A percentile compares a stretch with the other conserved stretches of the same genome.
These are phyloP conservation scores for Metopolophium dirhodum DNA, from an alignment of 1,140 invertebrate genomes.

Conservation along the genomic window DNA sequence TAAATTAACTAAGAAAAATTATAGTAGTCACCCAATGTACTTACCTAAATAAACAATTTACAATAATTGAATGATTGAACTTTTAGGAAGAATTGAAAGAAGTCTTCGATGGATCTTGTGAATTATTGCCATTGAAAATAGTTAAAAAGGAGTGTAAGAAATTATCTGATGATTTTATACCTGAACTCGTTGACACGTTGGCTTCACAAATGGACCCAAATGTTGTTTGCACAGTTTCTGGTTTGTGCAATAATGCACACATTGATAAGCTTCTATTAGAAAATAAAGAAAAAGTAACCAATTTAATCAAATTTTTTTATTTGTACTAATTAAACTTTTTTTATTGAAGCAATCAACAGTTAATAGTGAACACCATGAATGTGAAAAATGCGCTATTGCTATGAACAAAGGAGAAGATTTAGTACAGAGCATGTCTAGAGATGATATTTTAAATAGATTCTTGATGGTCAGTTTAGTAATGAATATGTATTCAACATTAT, in stretches of 20 bases:
- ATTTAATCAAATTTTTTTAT: neutral
- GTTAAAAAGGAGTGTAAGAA: conserved; percentile 80
- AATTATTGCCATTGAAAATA: conserved; percentile 78
- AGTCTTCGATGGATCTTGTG: conserved; percentile 89
- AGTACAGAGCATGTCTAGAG: conserved; percentile 67
- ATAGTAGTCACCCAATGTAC: neutral
- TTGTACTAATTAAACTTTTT: neutral
- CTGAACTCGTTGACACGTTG: conserved; percentile 81
- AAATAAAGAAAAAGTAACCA: conserved; percentile 59
- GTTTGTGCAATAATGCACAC: conserved; percentile 80
- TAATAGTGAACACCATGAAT: conserved; percentile 62
- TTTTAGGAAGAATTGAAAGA: conserved; percentile 79
- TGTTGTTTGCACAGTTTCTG: conserved; percentile 83
- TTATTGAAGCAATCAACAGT: neutral
- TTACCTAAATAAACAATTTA: neutral
- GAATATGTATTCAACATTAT: neutral
- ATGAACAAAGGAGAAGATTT: conserved; percentile 66
- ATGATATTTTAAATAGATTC: conserved; percentile 61
- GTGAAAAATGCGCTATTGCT: conserved; percentile 68
- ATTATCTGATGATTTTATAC: conserved; percentile 84
- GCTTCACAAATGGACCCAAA: conserved; percentile 67
- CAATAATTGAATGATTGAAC: conserved; percentile 57
- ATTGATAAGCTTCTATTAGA: conserved; percentile 71
- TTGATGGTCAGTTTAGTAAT: conserved; percentile 55
- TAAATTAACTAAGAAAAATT: neutral